Percentiles rank a stretch among this genome's conserved stretches.
These are phyloP conservation scores for Anthophora plumipes DNA, from an alignment of 2,888 invertebrate genomes.

Conservation along the genomic window DNA sequence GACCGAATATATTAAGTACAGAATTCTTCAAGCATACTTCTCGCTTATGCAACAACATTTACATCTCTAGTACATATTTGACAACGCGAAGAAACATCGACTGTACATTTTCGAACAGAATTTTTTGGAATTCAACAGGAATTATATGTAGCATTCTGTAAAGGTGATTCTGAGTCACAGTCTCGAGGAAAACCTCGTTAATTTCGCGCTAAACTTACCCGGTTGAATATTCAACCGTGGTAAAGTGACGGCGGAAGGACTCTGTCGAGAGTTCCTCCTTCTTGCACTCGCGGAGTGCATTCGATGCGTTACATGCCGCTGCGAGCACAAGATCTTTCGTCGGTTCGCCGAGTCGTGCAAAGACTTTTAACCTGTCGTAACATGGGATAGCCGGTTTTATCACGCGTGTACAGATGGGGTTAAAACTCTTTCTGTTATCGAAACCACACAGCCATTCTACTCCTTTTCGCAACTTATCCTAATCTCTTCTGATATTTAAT, in stretches of 20 bases:
- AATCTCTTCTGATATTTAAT: too few relatives aligned
- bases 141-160: too few relatives aligned
- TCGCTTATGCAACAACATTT: too few relatives aligned
- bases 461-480: not conserved
- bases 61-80: too few relatives aligned
- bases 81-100: too few relatives aligned
- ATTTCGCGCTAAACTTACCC: constrained; percentile 14
- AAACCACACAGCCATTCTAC: too few relatives aligned
- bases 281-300: constrained; percentile 17
- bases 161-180: too few relatives aligned
- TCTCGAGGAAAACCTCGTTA: constrained; percentile 27
- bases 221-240: constrained; percentile 4
- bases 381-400: not conserved
- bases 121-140: too few relatives aligned
- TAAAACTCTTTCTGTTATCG: not conserved
- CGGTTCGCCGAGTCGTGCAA: constrained; percentile 31
- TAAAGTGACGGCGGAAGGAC: constrained; percentile 19
- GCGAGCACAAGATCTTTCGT: constrained; percentile 40
- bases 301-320: constrained; percentile 18
- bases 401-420: not conserved
- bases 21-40: too few relatives aligned
- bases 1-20: too few relatives aligned
- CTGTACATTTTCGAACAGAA: too few relatives aligned
- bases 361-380: constrained; percentile 9
- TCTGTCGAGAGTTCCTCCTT: constrained; percentile 20